Percentiles rank a stretch among this genome's conserved stretches.
These are phyloP conservation scores for Theocolax elegans DNA, from an alignment of 1,140 invertebrate genomes.

Conservation along the genomic window DNA sequence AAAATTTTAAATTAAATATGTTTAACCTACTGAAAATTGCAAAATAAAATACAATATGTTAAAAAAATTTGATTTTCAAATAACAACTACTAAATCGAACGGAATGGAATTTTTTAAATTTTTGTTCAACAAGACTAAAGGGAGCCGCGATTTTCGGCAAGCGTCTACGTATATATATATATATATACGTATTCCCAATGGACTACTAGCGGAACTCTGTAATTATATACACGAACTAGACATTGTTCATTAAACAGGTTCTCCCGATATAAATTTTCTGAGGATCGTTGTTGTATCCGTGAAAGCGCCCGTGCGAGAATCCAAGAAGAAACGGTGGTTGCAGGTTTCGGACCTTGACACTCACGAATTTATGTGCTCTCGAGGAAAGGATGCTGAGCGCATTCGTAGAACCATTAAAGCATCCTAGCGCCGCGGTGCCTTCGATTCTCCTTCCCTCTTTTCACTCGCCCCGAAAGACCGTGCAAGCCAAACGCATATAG, in stretches of 20 bases:
- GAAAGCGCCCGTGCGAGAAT: background rate
- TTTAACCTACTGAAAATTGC: too few species aligned
- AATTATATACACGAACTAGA: conserved; percentile 34
- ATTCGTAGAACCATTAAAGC: conserved; percentile 53
- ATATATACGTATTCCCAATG: too few species aligned
- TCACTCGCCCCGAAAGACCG: background rate
- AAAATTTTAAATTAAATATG: too few species aligned
- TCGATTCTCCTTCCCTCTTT: conserved; percentile 5
- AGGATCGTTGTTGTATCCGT: background rate
- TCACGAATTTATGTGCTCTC: conserved; percentile 51
- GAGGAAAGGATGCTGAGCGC: conserved; percentile 37
- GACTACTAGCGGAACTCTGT: too few species aligned
- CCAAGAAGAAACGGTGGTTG: background rate
- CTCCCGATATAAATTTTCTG: conserved; percentile 33
- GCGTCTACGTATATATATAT: too few species aligned
- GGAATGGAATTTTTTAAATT: conserved; percentile 13
- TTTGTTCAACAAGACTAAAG: background rate
- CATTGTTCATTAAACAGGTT: conserved; percentile 40
- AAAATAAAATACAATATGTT: too few species aligned
- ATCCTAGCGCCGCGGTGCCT: conserved; percentile 45
- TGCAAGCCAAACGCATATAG: background rate
- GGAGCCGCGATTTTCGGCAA: too few species aligned
- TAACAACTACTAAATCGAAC: too few species aligned
- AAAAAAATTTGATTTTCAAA: too few species aligned
- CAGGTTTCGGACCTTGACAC: conserved; percentile 31